Evolutionary conservation across 37 sponge, comb jelly and placozoan species (phyloP).

Genomic region (Spongia lamella): DNA sequence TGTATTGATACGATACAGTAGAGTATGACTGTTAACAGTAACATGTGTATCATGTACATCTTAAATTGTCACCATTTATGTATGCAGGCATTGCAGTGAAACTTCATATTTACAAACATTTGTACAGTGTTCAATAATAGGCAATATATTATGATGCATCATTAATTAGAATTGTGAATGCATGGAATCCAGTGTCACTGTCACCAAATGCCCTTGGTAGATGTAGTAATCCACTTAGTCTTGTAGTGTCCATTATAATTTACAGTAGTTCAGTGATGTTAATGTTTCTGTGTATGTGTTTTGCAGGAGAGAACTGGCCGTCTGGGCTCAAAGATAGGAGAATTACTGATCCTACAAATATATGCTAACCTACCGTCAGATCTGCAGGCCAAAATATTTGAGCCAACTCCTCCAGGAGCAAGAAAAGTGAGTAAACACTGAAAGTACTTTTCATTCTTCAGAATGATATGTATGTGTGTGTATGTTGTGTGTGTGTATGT

Average conservation of each 20-base stretch:
- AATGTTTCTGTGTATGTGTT: conserved; percentile 1
- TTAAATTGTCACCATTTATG: too few species aligned
- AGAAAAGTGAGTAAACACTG: conserved; percentile 82
- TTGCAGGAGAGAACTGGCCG: conserved; percentile 76
- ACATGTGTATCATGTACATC: too few species aligned
- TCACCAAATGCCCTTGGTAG: too few species aligned
- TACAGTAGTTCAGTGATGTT: neutral
- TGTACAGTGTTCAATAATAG: too few species aligned
- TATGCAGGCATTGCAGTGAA: too few species aligned
- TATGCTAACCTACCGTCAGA: conserved; percentile 98
- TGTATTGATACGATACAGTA: neutral
- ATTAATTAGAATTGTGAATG: too few species aligned
- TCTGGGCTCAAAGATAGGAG: conserved; percentile 92
- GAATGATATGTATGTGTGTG: too few species aligned
- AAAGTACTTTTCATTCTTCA: too few species aligned
- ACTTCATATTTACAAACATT: too few species aligned
- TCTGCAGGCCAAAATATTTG: conserved; percentile 99
- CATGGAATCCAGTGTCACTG: too few species aligned
- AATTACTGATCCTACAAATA: conserved; percentile 90
- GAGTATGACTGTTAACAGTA: neutral
- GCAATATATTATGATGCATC: too few species aligned
- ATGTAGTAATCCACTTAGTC: too few species aligned
- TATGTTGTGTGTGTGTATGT: neutral
- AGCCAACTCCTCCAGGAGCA: conserved; percentile 99
- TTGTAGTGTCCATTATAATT: neutral